Evolutionary conservation across 2,797 vertebrate genomes (phyloP).

Genomic region (Notolabrus celidotus): DNA sequence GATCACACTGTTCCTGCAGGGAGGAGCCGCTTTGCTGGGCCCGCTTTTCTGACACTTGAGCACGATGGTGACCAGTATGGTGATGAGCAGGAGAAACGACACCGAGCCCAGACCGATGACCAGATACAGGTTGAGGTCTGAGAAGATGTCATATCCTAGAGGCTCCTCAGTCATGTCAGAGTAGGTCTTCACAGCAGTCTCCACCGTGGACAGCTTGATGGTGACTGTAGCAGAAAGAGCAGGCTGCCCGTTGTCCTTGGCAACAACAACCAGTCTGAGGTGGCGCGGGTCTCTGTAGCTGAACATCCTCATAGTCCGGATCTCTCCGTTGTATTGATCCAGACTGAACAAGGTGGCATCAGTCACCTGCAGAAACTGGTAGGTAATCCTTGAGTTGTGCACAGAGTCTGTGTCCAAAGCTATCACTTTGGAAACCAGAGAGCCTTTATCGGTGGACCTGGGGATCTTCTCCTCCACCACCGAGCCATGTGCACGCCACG

Average conservation of each 20-base stretch:
- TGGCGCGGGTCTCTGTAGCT: constrained; percentile 77
- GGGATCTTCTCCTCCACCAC: constrained; percentile 53
- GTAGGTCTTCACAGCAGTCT: constrained; percentile 64
- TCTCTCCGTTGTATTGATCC: constrained; percentile 80
- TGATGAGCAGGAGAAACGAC: constrained; percentile 54
- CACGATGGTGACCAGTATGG: constrained; percentile 62
- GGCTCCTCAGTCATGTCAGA: constrained; percentile 70
- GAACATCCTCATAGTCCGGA: constrained; percentile 77
- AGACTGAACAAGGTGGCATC: constrained; percentile 78
- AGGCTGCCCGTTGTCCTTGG: constrained; percentile 71
- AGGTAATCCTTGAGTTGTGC: constrained; percentile 77
- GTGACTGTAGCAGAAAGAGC: constrained; percentile 72
- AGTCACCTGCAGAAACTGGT: constrained; percentile 77
- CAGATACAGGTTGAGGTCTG: constrained; percentile 72
- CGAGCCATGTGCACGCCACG: constrained; percentile 71
- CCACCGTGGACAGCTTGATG: constrained; percentile 72
- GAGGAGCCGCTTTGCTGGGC: constrained; percentile 60
- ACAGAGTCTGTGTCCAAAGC: constrained; percentile 75
- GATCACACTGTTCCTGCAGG: constrained; percentile 74
- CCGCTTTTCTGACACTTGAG: constrained; percentile 74
- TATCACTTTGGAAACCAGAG: constrained; percentile 74
- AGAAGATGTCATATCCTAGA: constrained; percentile 74
- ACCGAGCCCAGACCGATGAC: constrained; percentile 59
- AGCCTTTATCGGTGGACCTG: constrained; percentile 73
- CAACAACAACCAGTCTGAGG: constrained; percentile 47